These are phyloP conservation scores for Lepidurus couesii DNA, from an alignment of 1,140 invertebrate species.

Conservation along the genomic window DNA sequence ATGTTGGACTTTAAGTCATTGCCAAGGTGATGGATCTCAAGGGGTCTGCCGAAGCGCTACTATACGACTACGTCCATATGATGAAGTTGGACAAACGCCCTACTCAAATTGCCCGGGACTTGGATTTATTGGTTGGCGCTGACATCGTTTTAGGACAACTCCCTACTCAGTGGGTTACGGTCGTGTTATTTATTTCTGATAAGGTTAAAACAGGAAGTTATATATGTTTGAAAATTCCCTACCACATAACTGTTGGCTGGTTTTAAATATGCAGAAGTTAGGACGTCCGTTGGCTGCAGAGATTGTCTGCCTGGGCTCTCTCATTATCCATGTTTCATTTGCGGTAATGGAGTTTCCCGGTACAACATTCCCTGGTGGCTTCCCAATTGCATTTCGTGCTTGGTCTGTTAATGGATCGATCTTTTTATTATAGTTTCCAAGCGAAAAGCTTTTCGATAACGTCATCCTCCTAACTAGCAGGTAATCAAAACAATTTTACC, in stretches of 20 bases:
- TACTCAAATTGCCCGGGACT: too few relatives aligned
- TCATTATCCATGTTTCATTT: conserved; percentile 22
- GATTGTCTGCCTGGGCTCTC: conserved; percentile 9
- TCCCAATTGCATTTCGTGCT: conserved; percentile 14
- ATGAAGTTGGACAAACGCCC: background rate
- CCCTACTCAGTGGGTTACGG: too few relatives aligned
- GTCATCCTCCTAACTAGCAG: background rate
- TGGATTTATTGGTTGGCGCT: too few relatives aligned
- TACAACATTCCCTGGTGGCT: conserved; percentile 13
- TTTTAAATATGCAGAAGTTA: background rate
- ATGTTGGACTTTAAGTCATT: conserved; percentile 12
- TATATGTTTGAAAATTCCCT: background rate
- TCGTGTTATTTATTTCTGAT: too few relatives aligned
- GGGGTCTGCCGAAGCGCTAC: background rate
- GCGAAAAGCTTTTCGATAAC: background rate
- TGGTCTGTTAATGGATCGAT: conserved; percentile 18
- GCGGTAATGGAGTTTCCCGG: conserved; percentile 20
- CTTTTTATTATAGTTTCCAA: conserved; percentile 10
- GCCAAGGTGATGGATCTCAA: conserved; percentile 11
- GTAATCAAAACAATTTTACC: background rate
- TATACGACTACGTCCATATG: background rate
- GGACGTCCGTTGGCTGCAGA: background rate
- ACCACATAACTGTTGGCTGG: background rate
- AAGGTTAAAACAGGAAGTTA: too few relatives aligned
- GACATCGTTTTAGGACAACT: too few relatives aligned